These are phyloP conservation scores for Hippopotamyrus pictus DNA, from an alignment of 2,797 vertebrate genomes.

Conservation along the genomic window DNA sequence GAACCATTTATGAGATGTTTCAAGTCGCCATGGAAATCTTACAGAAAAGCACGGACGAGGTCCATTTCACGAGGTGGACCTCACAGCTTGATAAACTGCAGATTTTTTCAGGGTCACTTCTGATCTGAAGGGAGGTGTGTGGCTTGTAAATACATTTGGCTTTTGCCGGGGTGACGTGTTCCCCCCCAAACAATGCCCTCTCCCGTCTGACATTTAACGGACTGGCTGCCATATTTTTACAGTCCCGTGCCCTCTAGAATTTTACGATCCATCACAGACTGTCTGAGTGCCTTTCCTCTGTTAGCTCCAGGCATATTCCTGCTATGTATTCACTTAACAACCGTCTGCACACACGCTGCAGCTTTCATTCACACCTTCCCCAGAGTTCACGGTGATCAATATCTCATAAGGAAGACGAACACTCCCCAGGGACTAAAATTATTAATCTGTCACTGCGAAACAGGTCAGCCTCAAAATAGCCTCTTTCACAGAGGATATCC, in stretches of 20 bases:
- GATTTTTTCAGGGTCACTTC: not conserved
- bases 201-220: constrained; percentile 27
- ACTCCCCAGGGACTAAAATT: constrained; percentile 18
- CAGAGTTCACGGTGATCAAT: constrained; percentile 7
- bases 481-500: constrained; percentile 21
- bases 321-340: not conserved
- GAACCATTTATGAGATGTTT: not conserved
- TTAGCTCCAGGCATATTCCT: constrained; percentile 17
- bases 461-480: constrained; percentile 26
- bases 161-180: constrained; percentile 21
- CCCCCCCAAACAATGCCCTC: constrained; percentile 21
- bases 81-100: not conserved
- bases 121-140: not conserved
- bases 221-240: constrained; percentile 35
- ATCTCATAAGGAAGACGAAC: constrained; percentile 22
- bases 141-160: constrained; percentile 22
- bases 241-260: constrained; percentile 26
- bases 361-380: not conserved
- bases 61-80: not conserved
- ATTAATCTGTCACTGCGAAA: constrained; percentile 31
- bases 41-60: not conserved
- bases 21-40: not conserved
- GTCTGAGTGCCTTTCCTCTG: constrained; percentile 21
- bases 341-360: not conserved
- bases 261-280: constrained; percentile 32